A percentile compares a stretch with the other conserved stretches of the same genome.
Conservation (phyloP, 2,797 vertebrate species). For the Pseudochaenichthys georgianus region DNA sequence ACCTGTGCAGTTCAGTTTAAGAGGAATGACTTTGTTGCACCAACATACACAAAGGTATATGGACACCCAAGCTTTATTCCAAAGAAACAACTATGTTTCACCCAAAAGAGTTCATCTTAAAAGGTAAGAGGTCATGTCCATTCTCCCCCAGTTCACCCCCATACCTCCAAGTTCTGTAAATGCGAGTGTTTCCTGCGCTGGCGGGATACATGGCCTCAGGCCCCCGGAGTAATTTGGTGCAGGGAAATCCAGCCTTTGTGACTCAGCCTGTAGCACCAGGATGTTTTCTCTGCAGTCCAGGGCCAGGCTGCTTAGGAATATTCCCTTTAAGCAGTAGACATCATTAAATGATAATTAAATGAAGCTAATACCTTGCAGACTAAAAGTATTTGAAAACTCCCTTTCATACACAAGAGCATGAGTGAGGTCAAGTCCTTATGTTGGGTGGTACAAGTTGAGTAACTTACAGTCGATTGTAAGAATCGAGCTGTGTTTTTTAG, state of each 20-base stretch:
- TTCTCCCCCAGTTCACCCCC: slow-evolving; percentile 6
- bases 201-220: slow-evolving; percentile 33
- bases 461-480: background rate
- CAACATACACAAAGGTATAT: slow-evolving; percentile 10
- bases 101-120: slow-evolving; percentile 2
- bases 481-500: accelerated
- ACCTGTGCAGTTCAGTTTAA: slow-evolving; percentile 15
- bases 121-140: background rate
- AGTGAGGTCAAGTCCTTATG: background rate
- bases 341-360: slow-evolving; percentile 19
- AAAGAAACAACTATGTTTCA: background rate
- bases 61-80: background rate
- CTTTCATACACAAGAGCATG: background rate
- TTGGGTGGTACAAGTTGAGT: too few species aligned
- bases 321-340: slow-evolving; percentile 6
- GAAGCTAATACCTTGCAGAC: background rate
- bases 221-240: slow-evolving; percentile 53
- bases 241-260: slow-evolving; percentile 69
- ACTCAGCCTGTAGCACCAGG: slow-evolving; percentile 46
- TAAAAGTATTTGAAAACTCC: background rate
- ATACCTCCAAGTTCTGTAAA: slow-evolving; percentile 29
- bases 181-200: slow-evolving; percentile 53
- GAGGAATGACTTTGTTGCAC: slow-evolving; percentile 5
- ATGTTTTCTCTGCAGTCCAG: slow-evolving; percentile 31
- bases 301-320: slow-evolving; percentile 13